A percentile compares a stretch with the other conserved stretches of the same genome.
Conservation (phyloP, 2,888 invertebrate genomes). For the Exephanes ischioxanthus region DNA sequence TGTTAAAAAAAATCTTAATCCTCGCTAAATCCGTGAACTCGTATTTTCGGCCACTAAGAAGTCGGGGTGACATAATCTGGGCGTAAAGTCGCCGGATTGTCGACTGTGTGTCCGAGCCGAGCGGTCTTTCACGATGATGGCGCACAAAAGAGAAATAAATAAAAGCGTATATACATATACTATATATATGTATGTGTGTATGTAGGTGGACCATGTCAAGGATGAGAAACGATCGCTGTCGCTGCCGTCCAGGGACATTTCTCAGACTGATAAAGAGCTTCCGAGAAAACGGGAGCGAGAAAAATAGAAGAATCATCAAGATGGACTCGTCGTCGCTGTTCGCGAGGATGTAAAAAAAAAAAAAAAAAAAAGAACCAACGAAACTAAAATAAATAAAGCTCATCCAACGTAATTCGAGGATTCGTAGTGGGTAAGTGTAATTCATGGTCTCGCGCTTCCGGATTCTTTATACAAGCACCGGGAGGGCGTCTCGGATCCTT, state of each 20-base stretch:
- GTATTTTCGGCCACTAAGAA: neutral
- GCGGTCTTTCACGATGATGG: constrained; percentile 22
- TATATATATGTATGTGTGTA: neutral
- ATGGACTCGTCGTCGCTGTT: neutral
- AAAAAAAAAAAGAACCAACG: constrained; percentile 32
- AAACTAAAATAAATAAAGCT: constrained; percentile 66
- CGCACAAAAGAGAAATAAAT: constrained; percentile 51
- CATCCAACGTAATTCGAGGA: constrained; percentile 72
- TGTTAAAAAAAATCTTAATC: neutral
- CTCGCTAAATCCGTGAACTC: constrained; percentile 19
- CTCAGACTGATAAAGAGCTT: constrained; percentile 43
- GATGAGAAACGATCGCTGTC: constrained; percentile 68
- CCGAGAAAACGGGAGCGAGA: constrained; percentile 21
- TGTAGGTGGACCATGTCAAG: constrained; percentile 42
- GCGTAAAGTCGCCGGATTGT: constrained; percentile 2
- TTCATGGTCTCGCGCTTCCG: constrained; percentile 68
- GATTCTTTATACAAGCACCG: constrained; percentile 43
- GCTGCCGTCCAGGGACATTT: constrained; percentile 47
- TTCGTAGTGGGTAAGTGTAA: constrained; percentile 69
- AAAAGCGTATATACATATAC: constrained; percentile 27
- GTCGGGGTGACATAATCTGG: constrained; percentile 6
- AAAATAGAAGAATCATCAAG: constrained; percentile 14
- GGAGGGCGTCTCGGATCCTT: constrained; percentile 10
- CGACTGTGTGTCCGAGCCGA: constrained; percentile 22
- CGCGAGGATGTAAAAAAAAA: constrained; percentile 26